A percentile compares a stretch with the other conserved stretches of the same genome.
phyloP scores from a whole-genome alignment of 2,113 vertebrate genomes.

The Sinocyclocheilus anshuiensis region DNA sequence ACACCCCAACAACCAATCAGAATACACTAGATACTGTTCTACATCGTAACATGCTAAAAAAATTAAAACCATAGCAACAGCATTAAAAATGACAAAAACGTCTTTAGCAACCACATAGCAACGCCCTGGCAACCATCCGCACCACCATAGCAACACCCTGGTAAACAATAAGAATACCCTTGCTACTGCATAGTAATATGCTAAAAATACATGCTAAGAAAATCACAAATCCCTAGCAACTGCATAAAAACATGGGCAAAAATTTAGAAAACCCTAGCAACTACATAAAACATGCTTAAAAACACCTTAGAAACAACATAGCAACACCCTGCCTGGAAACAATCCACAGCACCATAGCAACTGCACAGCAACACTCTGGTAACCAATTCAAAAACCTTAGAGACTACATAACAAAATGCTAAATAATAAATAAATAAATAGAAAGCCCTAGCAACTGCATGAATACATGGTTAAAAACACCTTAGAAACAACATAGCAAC shows the following conservation, averaged over 20 bases:
- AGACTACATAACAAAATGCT: not conserved
- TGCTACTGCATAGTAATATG: not conserved
- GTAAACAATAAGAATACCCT: not conserved
- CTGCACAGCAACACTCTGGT: not conserved
- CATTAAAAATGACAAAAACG: not conserved
- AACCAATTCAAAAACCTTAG: not conserved
- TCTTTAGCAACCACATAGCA: not conserved
- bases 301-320: not conserved
- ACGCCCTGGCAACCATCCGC: not conserved
- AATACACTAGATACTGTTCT: not conserved
- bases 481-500: not conserved
- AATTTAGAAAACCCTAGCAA: not conserved
- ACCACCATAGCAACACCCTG: too few species aligned
- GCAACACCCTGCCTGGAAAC: not conserved
- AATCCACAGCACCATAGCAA: not conserved
- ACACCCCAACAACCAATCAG: not conserved
- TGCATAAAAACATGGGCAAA: too few species aligned
- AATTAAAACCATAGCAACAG: not conserved
- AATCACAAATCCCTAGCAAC: too few species aligned
- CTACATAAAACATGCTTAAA: not conserved
- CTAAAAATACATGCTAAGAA: not conserved
- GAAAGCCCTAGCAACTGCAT: not conserved
- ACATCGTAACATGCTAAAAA: not conserved
- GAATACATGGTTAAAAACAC: not conserved
- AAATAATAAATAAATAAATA: not conserved